Base-by-base conservation (phyloP, 2,888 invertebrate genomes). In the Leptinotarsa tumamoca region DNA sequence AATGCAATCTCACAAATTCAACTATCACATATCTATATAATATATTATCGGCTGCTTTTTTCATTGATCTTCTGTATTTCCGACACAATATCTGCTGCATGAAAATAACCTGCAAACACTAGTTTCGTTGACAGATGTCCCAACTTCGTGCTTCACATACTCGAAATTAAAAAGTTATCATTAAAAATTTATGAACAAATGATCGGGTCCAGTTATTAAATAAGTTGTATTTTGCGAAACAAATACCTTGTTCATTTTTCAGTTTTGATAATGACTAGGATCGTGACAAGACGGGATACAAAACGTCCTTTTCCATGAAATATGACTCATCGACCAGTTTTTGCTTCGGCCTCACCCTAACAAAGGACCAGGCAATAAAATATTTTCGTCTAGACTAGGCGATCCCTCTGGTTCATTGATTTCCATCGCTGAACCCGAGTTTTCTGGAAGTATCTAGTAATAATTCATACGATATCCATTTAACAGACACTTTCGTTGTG, bases 321-420 rank as follows among this genome's bases (percentile, higher is more conserved):
- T 17, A 52, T 52, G 52, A 52, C 52, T 52, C 52, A 52, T 52
- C 4, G 52, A 4, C 15, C 52, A 17, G 52, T 52, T 52, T 52
- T 52, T 43, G 43, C 52, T 52, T n/a, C 52, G 4, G 14, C 21
- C 21, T 14, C 58, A 58, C 21, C 23, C 15, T 23, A 15, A 4
- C 58, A 13, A 23, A 58, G 4, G 43, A 43, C 43, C 43, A 58
- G 14, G 56, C 56, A 5, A 58, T 58, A 58, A 58, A 58, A 58
- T 58, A 58, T 58, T 58, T 54, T 58, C 58, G 58, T 58, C 58
- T 23, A 58, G 58, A 58, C 58, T 23, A 23, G 58, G 21, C 58
- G 56, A 58, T 23, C 56, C 56, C 56, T 18, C 18, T 21, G 56
- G 21, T 13, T 21, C 56, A 58, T 58, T 21, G 56, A 58, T 52